Conservation (phyloP, 1,140 invertebrate genomes). For the Solenopsis fugax region DNA sequence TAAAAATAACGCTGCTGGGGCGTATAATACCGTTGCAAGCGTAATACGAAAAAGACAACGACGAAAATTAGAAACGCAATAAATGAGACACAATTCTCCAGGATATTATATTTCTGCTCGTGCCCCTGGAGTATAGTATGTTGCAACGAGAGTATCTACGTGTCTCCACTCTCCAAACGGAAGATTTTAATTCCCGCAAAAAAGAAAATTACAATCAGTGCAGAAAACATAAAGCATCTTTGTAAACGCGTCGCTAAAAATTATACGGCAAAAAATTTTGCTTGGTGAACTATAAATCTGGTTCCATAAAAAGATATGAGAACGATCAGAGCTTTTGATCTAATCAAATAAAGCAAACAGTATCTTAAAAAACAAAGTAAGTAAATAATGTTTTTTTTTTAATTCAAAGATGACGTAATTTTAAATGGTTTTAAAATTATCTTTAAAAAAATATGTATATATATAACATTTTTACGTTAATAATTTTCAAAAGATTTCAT, state of each 20-base stretch:
- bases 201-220: slow-evolving; percentile 14
- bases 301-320: not conserved
- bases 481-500: not conserved
- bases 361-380: slow-evolving; percentile 9
- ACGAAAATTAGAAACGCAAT: slow-evolving; percentile 49
- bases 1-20: slow-evolving; percentile 31
- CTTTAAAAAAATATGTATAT: not conserved
- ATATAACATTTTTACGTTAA: not conserved
- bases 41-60: slow-evolving; percentile 49
- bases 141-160: not conserved
- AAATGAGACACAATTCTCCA: slow-evolving; percentile 56
- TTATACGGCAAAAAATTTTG: not conserved
- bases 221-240: slow-evolving; percentile 31
- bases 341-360: not conserved
- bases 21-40: slow-evolving; percentile 49
- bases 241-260: slow-evolving; percentile 17
- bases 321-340: not conserved
- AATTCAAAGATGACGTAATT: not conserved
- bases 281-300: not conserved
- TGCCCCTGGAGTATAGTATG: not conserved
- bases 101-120: slow-evolving; percentile 37
- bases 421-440: not conserved
- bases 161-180: slow-evolving; percentile 34
- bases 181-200: slow-evolving; percentile 35
- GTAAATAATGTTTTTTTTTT: not conserved